These are phyloP conservation scores for Drosophila ezoana DNA, from an alignment of 2,888 invertebrate species.

Conservation along the genomic window DNA sequence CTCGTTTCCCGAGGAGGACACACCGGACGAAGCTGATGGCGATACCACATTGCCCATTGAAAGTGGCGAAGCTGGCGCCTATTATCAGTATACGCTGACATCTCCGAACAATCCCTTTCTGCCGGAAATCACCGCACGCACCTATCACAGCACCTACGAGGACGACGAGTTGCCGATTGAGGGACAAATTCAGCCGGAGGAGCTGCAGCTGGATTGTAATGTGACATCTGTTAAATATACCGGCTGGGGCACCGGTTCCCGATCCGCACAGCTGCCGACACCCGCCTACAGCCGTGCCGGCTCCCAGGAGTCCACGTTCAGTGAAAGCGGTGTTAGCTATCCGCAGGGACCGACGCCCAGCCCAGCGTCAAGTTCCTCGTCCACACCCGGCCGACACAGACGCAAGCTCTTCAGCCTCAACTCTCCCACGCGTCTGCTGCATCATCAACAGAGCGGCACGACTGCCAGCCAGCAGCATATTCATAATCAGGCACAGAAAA, in stretches of 20 bases:
- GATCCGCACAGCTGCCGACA: constrained; percentile 77
- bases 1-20: constrained; percentile 64
- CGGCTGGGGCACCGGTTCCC: constrained; percentile 51
- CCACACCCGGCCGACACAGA: constrained; percentile 81
- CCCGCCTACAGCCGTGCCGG: constrained; percentile 79
- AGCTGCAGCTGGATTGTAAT: constrained; percentile 74
- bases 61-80: constrained; percentile 65
- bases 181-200: constrained; percentile 40
- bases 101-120: constrained; percentile 84
- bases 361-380: constrained; percentile 74
- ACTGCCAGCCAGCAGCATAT: constrained; percentile 36
- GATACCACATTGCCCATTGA: constrained; percentile 51
- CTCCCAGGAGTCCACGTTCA: constrained; percentile 80
- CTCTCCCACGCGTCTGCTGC: constrained; percentile 78
- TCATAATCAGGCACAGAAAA: constrained; percentile 28
- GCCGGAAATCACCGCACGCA: constrained; percentile 84
- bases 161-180: constrained; percentile 54
- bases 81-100: constrained; percentile 83
- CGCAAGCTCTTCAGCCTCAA: constrained; percentile 82
- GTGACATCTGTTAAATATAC: constrained; percentile 73
- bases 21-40: constrained; percentile 49
- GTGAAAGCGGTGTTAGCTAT: constrained; percentile 64
- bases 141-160: constrained; percentile 81
- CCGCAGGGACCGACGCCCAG: constrained; percentile 70
- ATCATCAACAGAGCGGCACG: constrained; percentile 48